A percentile compares a stretch with the other conserved stretches of the same genome.
Evolutionary conservation across 1,140 invertebrate species (phyloP).

Genomic region (Anadara kagoshimensis): DNA sequence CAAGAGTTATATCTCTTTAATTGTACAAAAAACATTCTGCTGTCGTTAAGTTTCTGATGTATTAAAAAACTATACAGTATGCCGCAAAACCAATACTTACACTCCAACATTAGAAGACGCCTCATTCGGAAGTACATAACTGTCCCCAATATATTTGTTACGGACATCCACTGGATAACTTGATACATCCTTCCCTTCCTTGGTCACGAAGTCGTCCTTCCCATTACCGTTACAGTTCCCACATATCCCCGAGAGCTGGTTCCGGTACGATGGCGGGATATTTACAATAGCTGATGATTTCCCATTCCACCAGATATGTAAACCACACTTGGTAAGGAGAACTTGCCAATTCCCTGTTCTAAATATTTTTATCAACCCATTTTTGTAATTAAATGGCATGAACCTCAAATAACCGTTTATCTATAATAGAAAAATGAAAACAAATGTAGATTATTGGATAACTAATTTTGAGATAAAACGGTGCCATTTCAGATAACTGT

Average conservation of each 20-base stretch:
- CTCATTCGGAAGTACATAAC: slow-evolving; percentile 2
- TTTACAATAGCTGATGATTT: slow-evolving; percentile 25
- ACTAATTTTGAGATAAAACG: no score
- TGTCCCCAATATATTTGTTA: slow-evolving; percentile 15
- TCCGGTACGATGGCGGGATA: slow-evolving; percentile 18
- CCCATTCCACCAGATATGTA: slow-evolving; percentile 39
- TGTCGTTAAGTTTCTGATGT: no score
- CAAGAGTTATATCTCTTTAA: no score
- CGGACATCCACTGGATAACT: slow-evolving; percentile 14
- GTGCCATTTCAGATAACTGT: no score
- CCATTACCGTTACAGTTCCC: slow-evolving; percentile 35
- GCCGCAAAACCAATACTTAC: no score
- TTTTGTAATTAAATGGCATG: slow-evolving; percentile 2
- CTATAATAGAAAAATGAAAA: no score
- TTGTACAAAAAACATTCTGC: no score
- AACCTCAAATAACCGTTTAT: slow-evolving; percentile 17
- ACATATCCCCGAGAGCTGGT: slow-evolving; percentile 34
- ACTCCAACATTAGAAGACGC: no score
- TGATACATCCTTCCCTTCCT: slow-evolving; percentile 27
- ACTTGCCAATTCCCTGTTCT: slow-evolving; percentile 19
- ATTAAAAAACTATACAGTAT: no score
- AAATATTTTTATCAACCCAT: slow-evolving; percentile 3
- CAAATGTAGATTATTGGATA: no score
- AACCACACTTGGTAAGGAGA: slow-evolving; percentile 32
- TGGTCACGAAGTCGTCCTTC: slow-evolving; percentile 29